Evolutionary conservation across 2,888 invertebrate species (phyloP).

Genomic region (Phytoseiulus persimilis): DNA sequence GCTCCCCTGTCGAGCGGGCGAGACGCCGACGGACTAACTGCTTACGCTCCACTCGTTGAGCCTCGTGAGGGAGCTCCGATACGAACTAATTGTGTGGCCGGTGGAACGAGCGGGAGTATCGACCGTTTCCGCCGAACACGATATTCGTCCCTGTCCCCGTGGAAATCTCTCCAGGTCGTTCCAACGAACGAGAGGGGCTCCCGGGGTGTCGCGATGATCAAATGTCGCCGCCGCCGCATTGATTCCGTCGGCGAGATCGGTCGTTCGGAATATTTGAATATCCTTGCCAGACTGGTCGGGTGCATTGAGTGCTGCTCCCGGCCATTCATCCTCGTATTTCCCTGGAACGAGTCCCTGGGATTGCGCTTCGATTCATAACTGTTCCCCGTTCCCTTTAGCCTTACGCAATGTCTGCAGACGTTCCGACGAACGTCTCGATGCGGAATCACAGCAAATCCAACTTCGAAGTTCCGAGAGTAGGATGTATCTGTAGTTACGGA

Average conservation of each 20-base stretch:
- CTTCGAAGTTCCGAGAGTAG: neutral
- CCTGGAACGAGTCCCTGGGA: neutral
- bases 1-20: neutral
- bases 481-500: neutral
- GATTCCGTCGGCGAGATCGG: neutral
- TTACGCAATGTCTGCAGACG: neutral
- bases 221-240: neutral
- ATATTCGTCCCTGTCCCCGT: too few species aligned
- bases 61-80: neutral
- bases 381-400: neutral
- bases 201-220: neutral
- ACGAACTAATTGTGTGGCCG: neutral
- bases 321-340: neutral
- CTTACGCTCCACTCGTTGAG: neutral
- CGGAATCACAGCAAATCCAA: neutral
- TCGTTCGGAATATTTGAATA: neutral
- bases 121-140: too few species aligned
- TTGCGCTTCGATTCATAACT: neutral
- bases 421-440: neutral
- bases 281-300: neutral
- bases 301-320: neutral
- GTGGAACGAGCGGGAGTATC: neutral
- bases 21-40: neutral
- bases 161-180: too few species aligned
- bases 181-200: neutral